Percentiles rank a stretch among this genome's conserved stretches.
These are phyloP conservation scores for Aleadryas rufinucha DNA, from an alignment of 2,113 vertebrate species.

Conservation along the genomic window DNA sequence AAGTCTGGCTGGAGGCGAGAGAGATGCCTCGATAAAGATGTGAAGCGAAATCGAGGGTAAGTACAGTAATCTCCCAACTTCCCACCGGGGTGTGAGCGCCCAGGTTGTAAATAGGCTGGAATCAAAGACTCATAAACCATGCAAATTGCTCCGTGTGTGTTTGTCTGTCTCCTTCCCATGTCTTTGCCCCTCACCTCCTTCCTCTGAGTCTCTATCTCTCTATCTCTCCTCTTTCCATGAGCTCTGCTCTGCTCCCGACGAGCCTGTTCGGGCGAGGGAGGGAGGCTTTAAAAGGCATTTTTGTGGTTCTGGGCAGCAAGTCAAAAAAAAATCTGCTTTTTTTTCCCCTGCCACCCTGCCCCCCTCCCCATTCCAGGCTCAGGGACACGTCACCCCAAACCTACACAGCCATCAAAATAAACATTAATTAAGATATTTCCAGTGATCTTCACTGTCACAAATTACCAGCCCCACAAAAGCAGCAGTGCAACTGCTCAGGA, in stretches of 20 bases:
- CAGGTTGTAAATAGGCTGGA: slow-evolving; percentile 48
- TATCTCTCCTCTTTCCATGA: slow-evolving; percentile 45
- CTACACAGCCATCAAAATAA: slow-evolving; percentile 61
- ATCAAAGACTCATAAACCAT: slow-evolving; percentile 67
- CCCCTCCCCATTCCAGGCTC: not conserved
- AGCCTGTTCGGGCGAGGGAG: slow-evolving; percentile 52
- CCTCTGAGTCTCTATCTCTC: slow-evolving; percentile 48
- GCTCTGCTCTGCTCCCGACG: not conserved
- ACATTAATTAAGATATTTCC: slow-evolving; percentile 62
- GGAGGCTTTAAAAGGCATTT: slow-evolving; percentile 54
- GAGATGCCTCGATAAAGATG: slow-evolving; percentile 55
- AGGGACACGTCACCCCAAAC: slow-evolving; percentile 51
- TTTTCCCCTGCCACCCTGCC: not conserved
- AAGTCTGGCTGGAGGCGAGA: slow-evolving; percentile 46
- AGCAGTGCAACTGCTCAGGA: slow-evolving; percentile 8
- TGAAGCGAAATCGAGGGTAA: slow-evolving; percentile 36
- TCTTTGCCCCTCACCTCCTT: slow-evolving; percentile 48
- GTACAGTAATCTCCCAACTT: slow-evolving; percentile 47
- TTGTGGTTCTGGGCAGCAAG: slow-evolving; percentile 64
- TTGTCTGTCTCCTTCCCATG: slow-evolving; percentile 58
- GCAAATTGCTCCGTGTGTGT: slow-evolving; percentile 51
- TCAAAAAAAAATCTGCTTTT: slow-evolving; percentile 10
- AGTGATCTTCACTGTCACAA: slow-evolving; percentile 42
- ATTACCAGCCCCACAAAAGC: slow-evolving; percentile 50
- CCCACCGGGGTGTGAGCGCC: slow-evolving; percentile 49